phyloP scores from a whole-genome alignment of 2,113 vertebrate species.

The Meles meles region DNA sequence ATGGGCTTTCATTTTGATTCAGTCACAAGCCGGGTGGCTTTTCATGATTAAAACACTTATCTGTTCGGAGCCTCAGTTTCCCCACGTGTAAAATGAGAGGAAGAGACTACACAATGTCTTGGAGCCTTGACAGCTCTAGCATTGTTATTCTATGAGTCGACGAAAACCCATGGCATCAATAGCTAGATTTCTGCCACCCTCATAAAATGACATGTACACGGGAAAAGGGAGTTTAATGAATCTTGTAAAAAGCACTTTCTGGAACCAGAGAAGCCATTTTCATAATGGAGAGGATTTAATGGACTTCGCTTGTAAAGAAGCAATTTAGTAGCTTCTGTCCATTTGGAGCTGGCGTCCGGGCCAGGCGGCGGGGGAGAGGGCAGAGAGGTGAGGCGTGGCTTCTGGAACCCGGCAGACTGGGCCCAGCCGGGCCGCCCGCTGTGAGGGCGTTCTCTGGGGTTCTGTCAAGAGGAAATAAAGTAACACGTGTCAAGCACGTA shows the following conservation, averaged over 20 bases:
- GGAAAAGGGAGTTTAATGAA: conserved; percentile 55
- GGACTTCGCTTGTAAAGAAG: conserved; percentile 55
- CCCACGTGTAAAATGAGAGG: background rate
- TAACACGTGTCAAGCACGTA: background rate
- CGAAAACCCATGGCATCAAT: conserved; percentile 16
- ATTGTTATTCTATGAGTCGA: conserved; percentile 6
- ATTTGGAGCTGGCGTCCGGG: conserved; percentile 17
- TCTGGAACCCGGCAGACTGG: background rate
- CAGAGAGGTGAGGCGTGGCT: background rate
- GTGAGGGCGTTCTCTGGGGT: background rate
- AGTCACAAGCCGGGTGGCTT: background rate
- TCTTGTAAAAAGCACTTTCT: conserved; percentile 67
- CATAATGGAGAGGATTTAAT: conserved; percentile 64
- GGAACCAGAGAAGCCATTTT: conserved; percentile 61
- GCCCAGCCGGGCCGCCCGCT: background rate
- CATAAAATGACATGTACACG: conserved; percentile 34
- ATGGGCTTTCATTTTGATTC: background rate
- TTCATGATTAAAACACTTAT: background rate
- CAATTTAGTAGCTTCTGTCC: conserved; percentile 50
- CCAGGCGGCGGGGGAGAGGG: background rate
- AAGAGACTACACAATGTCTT: background rate
- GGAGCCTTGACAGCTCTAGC: background rate
- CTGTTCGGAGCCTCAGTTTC: background rate
- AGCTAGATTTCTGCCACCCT: conserved; percentile 48
- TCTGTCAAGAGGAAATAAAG: background rate